Evolutionary conservation across 2,888 invertebrate genomes (phyloP), one percentile per base, ranked within the genome.

Genomic region (Linyphia triangularis): DNA sequence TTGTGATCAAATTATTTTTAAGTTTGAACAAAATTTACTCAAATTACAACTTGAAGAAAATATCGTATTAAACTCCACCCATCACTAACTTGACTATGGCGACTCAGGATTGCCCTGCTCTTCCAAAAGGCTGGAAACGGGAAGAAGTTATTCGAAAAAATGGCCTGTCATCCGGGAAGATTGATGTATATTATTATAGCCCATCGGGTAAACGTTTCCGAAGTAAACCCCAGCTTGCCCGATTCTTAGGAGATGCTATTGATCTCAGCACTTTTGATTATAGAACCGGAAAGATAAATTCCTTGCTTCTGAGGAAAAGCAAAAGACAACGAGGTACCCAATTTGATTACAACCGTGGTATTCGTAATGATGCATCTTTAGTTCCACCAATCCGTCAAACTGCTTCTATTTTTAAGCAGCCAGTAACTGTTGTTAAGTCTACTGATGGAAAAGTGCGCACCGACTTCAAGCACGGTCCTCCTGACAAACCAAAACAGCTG

Each of bases 371-470:
- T 93, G 96, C 97, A 10, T 97, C 97, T 13, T 93, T 99, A 90
- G 96, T 98, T 77, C 96, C 98, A 72, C 99, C 99, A 1, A 98
- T 99, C 89, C 95, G 99, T 63, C 99, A 99, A 94, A 99, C 99
- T 0, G 98, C 99, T 0, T 98, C 98, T 1, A 99, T 99, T 92
- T 99, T 99, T 93, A 99, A 99, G 92, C 99, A 99, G 92, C 99
- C 99, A 0, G 99, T 99, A 0, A 99, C 99, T 0, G 96, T 99
- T 5, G 95, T 97, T 91, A 96, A 97, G 92, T 97, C 96, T 33
- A 97, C 93, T 59, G 89, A 90, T 26, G 96, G 97, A 91, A 96
- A 96, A 93, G 96, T 97, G 16, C 97, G 97, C 93, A 92, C 94
- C 88, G 98, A 98, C 92, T 94, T 97, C 91, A 98, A 98, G 93